Evolutionary conservation across 2,113 vertebrate genomes (phyloP).

Genomic region (Gymnorhina tibicen): DNA sequence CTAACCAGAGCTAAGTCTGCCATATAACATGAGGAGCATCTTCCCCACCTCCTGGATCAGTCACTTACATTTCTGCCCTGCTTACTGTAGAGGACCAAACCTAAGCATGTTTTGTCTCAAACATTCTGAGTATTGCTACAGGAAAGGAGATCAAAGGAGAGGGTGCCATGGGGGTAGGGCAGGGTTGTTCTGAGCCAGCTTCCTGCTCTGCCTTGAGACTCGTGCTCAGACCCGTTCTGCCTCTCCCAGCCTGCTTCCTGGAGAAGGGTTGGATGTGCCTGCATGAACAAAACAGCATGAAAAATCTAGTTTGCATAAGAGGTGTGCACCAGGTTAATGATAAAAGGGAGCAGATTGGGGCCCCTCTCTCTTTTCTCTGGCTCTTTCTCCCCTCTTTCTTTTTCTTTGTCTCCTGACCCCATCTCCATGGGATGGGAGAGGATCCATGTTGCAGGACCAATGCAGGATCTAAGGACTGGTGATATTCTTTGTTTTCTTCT

Average conservation of each 20-base stretch:
- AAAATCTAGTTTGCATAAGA: not conserved
- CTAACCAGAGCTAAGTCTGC: not conserved
- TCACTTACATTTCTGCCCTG: not conserved
- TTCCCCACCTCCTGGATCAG: not conserved
- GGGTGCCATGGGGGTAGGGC: too few relatives aligned
- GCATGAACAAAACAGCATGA: not conserved
- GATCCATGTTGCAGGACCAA: too few relatives aligned
- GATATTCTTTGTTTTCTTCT: too few relatives aligned
- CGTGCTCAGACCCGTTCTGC: accelerated
- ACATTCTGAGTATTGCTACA: not conserved
- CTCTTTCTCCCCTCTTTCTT: not conserved
- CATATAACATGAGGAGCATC: not conserved
- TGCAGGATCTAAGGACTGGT: not conserved
- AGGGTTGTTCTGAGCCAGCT: accelerated
- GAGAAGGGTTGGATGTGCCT: not conserved
- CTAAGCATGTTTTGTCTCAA: not conserved
- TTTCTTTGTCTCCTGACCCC: not conserved
- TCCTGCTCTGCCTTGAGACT: not conserved
- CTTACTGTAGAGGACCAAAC: not conserved
- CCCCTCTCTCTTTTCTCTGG: not conserved
- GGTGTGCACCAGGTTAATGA: not conserved
- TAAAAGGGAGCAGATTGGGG: accelerated
- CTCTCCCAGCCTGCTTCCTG: not conserved
- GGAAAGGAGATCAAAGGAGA: accelerated
- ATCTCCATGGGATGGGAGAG: too few relatives aligned